Conservation (phyloP, 2,797 vertebrate genomes). For the Anguilla megastoma region DNA sequence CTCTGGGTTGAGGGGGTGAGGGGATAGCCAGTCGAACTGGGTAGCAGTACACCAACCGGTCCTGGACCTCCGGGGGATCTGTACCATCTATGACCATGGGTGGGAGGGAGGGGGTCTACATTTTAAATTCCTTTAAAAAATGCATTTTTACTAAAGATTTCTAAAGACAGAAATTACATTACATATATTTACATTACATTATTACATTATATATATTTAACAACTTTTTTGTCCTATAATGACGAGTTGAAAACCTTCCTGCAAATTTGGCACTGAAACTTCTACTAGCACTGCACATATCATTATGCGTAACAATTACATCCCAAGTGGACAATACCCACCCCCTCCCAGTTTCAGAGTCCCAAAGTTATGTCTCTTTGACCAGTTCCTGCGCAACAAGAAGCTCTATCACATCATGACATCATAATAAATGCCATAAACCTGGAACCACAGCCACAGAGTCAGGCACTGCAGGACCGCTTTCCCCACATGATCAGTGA, state of each 20-base stretch:
- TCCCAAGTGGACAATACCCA: no score
- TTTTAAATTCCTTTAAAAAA: background rate
- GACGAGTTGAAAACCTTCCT: no score
- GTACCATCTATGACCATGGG: slow-evolving; percentile 66
- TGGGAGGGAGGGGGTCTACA: background rate
- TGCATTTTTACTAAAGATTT: no score
- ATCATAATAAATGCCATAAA: no score
- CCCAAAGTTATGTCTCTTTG: no score
- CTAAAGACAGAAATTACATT: no score
- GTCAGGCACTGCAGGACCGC: background rate
- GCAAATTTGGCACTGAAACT: background rate
- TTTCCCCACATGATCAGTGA: background rate
- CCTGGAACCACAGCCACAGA: background rate
- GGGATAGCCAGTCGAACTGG: slow-evolving; percentile 79
- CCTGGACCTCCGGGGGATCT: slow-evolving; percentile 74
- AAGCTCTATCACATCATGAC: background rate
- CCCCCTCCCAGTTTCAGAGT: no score
- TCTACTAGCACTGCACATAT: background rate
- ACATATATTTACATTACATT: no score
- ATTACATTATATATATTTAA: no score
- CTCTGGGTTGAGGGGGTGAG: slow-evolving; percentile 79
- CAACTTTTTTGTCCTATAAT: no score
- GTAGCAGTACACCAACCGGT: slow-evolving; percentile 90
- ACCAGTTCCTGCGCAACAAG: background rate
- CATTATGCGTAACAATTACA: background rate